Base-by-base conservation (phyloP, 2,888 invertebrate genomes). In the Drosophila stalkeri region DNA sequence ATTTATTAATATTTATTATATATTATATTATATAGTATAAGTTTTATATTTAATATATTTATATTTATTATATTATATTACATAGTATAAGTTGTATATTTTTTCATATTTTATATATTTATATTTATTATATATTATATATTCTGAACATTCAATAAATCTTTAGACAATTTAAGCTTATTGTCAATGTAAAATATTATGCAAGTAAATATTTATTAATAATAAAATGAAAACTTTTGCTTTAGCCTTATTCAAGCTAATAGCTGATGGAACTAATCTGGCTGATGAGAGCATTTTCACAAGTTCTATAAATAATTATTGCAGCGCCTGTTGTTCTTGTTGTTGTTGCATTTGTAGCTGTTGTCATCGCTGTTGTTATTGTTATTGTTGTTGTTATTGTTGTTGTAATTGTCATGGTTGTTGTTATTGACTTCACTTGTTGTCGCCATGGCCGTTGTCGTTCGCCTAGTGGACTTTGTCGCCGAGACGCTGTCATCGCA, bases 401-500 rank as follows among this genome's bases (percentile, higher is more conserved):
- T 41, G 23, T 51, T 37, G 72, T 23, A 20, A 52, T 67, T 47
- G 56, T 60, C 72, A 72, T 72, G 51, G 52, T 39, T 52, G 56
- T 57, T 59, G 59, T 68, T 78, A 69, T 67, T 55, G 41, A 55
- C 55, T 55, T 39, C 18, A 41, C 41, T 41, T 41, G 55, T 8
- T n/a, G 55, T 31, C 27, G 55, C 39, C n/a, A n/a, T 55, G 63
- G 49, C 59, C 44, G 56, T 54, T 61, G 56, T 65, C 72, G 54
- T 69, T 63, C 39, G 71, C 47, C 67, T 44, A 46, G 44, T 65
- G 59, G 81, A 79, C 64, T 76, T 68, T 76, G 78, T 77, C 65
- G 73, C 51, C 27, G 49, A 35, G 44, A 12, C 27, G 72, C 60
- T 66, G 69, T 72, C 65, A 51, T 44, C 39, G 67, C 33, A 20